These are phyloP conservation scores for Pluvianellus socialis DNA, from an alignment of 2,113 vertebrate species.

Conservation along the genomic window DNA sequence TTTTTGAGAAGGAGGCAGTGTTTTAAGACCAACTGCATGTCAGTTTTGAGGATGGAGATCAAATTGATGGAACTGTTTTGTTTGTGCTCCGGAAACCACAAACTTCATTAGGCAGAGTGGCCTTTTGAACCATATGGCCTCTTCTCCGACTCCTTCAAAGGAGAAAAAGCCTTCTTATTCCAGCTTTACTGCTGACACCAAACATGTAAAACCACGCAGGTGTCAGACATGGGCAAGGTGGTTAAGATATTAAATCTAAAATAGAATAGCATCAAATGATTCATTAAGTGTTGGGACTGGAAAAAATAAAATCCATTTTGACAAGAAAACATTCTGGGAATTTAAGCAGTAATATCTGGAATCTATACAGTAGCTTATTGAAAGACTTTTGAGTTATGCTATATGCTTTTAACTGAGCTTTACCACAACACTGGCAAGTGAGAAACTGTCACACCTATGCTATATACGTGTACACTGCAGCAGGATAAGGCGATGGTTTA, in stretches of 20 bases:
- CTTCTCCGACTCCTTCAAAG: slow-evolving; percentile 38
- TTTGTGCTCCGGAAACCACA: slow-evolving; percentile 30
- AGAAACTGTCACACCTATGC: neutral
- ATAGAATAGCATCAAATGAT: neutral
- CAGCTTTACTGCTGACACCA: neutral
- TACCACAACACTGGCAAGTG: neutral
- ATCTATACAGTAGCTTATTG: neutral
- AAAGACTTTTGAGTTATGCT: neutral
- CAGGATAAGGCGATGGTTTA: neutral
- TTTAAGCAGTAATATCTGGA: neutral
- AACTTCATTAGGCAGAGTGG: slow-evolving; percentile 26
- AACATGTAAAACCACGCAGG: neutral
- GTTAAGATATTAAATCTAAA: slow-evolving; percentile 4
- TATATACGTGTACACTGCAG: neutral
- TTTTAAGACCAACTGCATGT: slow-evolving; percentile 34
- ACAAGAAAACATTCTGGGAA: neutral
- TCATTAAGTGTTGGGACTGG: neutral
- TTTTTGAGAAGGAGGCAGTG: slow-evolving; percentile 19
- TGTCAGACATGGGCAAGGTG: neutral
- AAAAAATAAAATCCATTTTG: neutral
- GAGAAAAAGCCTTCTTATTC: neutral
- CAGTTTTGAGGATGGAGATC: slow-evolving; percentile 1
- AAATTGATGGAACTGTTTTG: slow-evolving; percentile 41
- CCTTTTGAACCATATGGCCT: slow-evolving; percentile 51
- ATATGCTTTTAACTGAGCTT: neutral